Percentiles rank a stretch among this genome's conserved stretches.
Conservation (phyloP, 2,888 invertebrate genomes). For the Aspidapion aeneum region DNA sequence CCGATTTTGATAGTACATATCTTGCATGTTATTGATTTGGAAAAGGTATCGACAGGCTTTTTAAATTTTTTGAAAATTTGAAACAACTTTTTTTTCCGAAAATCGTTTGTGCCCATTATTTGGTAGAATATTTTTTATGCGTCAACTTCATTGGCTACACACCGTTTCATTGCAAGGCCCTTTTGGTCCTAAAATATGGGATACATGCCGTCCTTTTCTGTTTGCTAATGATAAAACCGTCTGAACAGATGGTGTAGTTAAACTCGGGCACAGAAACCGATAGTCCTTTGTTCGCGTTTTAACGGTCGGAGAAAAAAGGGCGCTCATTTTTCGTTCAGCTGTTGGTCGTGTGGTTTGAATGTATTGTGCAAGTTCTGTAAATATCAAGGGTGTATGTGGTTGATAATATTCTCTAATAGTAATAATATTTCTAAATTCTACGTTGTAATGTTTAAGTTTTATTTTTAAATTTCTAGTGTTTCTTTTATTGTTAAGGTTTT, state of each 20-base stretch:
- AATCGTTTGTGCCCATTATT: too few relatives aligned
- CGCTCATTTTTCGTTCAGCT: slow-evolving; percentile 1
- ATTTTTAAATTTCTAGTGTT: too few relatives aligned
- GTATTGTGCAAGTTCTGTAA: background rate
- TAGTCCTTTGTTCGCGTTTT: slow-evolving; percentile 2
- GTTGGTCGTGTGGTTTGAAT: background rate
- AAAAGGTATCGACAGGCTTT: too few relatives aligned
- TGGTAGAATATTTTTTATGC: too few relatives aligned
- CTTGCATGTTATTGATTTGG: too few relatives aligned
- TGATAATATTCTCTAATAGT: background rate
- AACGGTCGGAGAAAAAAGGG: slow-evolving; percentile 1
- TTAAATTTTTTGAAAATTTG: too few relatives aligned
- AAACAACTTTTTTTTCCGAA: too few relatives aligned
- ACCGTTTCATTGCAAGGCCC: too few relatives aligned
- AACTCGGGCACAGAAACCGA: background rate
- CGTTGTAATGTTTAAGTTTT: background rate
- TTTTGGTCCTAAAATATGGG: too few relatives aligned
- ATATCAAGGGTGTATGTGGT: background rate
- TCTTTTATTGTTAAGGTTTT: background rate
- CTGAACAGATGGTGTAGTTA: background rate
- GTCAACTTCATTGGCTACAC: too few relatives aligned
- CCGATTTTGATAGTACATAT: too few relatives aligned
- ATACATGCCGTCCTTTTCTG: background rate
- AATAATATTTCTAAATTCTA: background rate
- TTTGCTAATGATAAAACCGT: background rate